Conservation (phyloP, 2,113 vertebrate genomes). For the Syrmaticus mikado region DNA sequence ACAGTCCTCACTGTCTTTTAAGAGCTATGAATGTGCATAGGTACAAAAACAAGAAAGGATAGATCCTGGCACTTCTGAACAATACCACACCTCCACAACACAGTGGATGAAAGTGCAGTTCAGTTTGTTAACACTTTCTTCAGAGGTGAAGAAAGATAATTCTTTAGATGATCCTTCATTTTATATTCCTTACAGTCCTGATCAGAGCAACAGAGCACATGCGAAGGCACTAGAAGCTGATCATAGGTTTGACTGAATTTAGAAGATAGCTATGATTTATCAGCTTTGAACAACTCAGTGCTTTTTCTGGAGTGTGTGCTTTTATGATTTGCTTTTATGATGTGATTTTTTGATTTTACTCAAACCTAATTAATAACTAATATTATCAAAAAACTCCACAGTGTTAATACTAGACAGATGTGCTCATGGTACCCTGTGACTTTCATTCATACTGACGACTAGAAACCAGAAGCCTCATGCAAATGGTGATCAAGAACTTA, state of each 20-base stretch:
- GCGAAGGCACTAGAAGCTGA: neutral
- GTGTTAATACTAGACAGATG: neutral
- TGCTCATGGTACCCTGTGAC: neutral
- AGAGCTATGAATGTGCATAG: neutral
- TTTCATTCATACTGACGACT: accelerated
- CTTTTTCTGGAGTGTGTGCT: neutral
- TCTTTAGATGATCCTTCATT: neutral
- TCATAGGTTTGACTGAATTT: neutral
- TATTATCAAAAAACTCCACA: neutral
- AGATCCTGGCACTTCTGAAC: neutral
- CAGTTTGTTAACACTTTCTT: neutral
- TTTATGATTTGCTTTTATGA: neutral
- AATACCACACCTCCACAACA: neutral
- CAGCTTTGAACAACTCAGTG: neutral
- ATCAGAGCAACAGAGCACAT: neutral
- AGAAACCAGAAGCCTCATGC: neutral
- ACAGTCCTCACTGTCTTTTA: neutral
- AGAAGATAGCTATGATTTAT: neutral
- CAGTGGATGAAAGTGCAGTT: neutral
- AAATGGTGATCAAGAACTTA: neutral
- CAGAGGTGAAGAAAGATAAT: neutral
- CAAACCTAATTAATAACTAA: neutral
- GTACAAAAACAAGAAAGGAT: neutral
- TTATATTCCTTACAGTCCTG: neutral
- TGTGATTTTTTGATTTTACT: neutral